phyloP scores from a whole-genome alignment of 2,113 vertebrate species.

The Myiopsitta monachus region DNA sequence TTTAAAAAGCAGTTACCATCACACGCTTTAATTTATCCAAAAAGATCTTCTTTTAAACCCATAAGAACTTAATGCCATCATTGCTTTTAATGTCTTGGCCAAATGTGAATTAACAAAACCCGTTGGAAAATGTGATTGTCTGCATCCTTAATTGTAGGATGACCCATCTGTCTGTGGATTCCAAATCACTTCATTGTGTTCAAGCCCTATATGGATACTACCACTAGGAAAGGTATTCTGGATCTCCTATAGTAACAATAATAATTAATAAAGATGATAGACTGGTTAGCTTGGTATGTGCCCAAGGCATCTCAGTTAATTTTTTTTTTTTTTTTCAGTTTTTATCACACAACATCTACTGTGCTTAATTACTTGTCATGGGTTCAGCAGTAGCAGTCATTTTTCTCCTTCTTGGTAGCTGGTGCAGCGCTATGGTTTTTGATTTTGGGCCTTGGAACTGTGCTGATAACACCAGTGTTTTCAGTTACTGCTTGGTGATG shows the following conservation, averaged over 20 bases:
- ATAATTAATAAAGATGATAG: not conserved
- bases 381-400: no score
- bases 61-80: not conserved
- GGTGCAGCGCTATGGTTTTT: no score
- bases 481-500: no score
- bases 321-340: not conserved
- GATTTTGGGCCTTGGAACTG: no score
- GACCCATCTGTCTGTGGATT: not conserved
- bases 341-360: not conserved
- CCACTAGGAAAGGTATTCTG: not conserved
- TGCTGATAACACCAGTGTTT: no score
- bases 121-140: conserved; percentile 5
- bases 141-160: not conserved
- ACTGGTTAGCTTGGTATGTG: not conserved
- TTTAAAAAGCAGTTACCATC: not conserved
- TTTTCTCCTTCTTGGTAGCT: no score
- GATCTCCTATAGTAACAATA: not conserved
- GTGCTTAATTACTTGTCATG: not conserved
- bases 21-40: not conserved
- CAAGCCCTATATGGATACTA: not conserved
- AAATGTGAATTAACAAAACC: conserved; percentile 29
- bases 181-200: not conserved
- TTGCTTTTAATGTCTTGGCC: conserved; percentile 25
- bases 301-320: not conserved
- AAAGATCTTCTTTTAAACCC: not conserved